These are phyloP conservation scores for Coremacera marginata DNA, from an alignment of 2,888 invertebrate genomes.

Conservation along the genomic window DNA sequence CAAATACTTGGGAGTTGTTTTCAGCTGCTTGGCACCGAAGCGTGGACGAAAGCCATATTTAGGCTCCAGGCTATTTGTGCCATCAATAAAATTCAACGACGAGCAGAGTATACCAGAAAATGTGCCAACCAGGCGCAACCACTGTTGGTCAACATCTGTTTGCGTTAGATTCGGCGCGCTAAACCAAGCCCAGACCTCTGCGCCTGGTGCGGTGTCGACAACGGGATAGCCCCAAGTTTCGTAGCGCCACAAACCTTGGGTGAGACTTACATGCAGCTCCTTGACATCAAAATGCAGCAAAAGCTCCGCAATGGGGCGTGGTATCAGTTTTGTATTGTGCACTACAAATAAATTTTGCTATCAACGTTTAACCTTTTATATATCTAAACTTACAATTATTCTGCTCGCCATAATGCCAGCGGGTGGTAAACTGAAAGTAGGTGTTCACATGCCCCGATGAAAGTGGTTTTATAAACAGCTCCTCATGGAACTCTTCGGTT, in stretches of 20 bases:
- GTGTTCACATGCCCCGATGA: constrained; percentile 88
- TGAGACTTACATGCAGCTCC: constrained; percentile 91
- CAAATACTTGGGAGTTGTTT: constrained; percentile 69
- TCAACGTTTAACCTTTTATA: not conserved
- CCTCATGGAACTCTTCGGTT: constrained; percentile 85
- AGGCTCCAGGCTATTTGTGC: constrained; percentile 86
- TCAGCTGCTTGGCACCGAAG: constrained; percentile 75
- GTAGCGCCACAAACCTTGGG: constrained; percentile 95
- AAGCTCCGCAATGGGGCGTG: constrained; percentile 90
- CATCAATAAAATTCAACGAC: constrained; percentile 93
- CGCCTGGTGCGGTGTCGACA: constrained; percentile 90
- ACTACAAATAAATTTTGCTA: constrained; percentile 70
- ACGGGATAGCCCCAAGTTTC: constrained; percentile 95
- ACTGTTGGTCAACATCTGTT: constrained; percentile 78
- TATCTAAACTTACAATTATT: constrained; percentile 73
- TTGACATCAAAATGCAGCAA: constrained; percentile 85
- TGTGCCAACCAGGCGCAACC: constrained; percentile 90
- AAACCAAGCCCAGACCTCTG: constrained; percentile 96
- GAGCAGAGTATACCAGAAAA: constrained; percentile 96
- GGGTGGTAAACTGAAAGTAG: constrained; percentile 91
- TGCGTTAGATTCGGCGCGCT: constrained; percentile 69
- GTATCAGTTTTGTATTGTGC: constrained; percentile 87
- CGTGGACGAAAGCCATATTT: constrained; percentile 84
- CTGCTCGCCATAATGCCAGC: constrained; percentile 76
- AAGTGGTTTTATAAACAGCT: constrained; percentile 87